Evolutionary conservation across 2,888 invertebrate genomes (phyloP).

Genomic region (Drosophila aldrichi): DNA sequence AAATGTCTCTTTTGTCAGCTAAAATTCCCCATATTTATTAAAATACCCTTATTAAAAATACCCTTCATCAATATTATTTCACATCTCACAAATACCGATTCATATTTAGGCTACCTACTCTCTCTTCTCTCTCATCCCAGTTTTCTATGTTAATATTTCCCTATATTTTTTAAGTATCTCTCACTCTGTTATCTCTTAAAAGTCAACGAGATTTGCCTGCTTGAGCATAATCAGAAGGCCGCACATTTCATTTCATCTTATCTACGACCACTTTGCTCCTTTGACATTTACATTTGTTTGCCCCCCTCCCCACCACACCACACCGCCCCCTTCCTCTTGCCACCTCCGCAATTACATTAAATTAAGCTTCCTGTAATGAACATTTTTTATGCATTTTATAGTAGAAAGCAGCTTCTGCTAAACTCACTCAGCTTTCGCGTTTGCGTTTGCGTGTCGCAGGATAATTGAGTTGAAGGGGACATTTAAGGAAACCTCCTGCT

Average conservation of each 20-base stretch:
- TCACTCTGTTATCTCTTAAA: not conserved
- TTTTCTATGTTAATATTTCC: not conserved
- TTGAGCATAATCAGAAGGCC: constrained; percentile 18
- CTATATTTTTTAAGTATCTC: not conserved
- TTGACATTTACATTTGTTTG: constrained; percentile 46
- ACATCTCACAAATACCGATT: no score
- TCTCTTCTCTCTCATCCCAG: no score
- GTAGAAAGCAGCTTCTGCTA: constrained; percentile 32
- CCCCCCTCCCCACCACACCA: not conserved
- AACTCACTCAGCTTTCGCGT: constrained; percentile 32
- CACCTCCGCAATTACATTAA: constrained; percentile 55
- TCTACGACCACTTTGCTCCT: constrained; percentile 38
- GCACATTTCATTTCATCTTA: constrained; percentile 28
- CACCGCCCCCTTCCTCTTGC: not conserved
- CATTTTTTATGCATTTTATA: constrained; percentile 50
- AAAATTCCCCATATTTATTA: not conserved
- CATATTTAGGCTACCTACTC: not conserved
- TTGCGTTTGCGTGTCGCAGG: constrained; percentile 58
- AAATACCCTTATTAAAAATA: no score
- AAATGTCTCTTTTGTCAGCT: no score
- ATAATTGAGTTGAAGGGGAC: constrained; percentile 66
- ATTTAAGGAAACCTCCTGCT: constrained; percentile 9
- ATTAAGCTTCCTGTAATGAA: constrained; percentile 71
- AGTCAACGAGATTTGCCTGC: not conserved
- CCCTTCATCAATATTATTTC: no score